These are phyloP conservation scores for Papilio machaon DNA, from an alignment of 1,140 invertebrate genomes.

Conservation along the genomic window DNA sequence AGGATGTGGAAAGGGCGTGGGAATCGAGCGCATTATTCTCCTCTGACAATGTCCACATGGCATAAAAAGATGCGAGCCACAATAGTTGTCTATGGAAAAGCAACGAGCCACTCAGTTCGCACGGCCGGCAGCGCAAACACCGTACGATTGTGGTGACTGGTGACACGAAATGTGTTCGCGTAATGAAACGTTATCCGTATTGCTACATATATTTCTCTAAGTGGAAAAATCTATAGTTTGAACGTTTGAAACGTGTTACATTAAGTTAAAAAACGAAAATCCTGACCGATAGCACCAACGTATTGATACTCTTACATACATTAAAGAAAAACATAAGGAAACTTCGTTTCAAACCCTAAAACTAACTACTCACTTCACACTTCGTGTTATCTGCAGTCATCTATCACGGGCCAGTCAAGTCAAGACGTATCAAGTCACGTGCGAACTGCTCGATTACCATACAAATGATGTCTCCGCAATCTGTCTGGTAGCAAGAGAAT, in stretches of 20 bases:
- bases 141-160: constrained; percentile 25
- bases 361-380: constrained; percentile 43
- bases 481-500: constrained; percentile 44
- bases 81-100: constrained; percentile 55
- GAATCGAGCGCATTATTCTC: constrained; percentile 50
- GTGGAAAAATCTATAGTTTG: not conserved
- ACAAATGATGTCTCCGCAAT: constrained; percentile 63
- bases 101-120: constrained; percentile 51
- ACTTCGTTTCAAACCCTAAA: not conserved
- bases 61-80: constrained; percentile 58
- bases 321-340: too few relatives aligned
- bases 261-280: too few relatives aligned
- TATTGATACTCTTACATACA: too few relatives aligned
- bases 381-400: constrained; percentile 45
- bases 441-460: constrained; percentile 60
- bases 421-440: constrained; percentile 48
- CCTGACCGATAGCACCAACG: too few relatives aligned
- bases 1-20: constrained; percentile 47
- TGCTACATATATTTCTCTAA: not conserved
- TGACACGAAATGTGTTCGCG: constrained; percentile 27
- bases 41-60: constrained; percentile 48
- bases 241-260: too few relatives aligned
- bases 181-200: constrained; percentile 34
- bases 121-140: constrained; percentile 37
- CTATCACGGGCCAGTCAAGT: constrained; percentile 43